Percentiles rank a stretch among this genome's conserved stretches.
Conservation (phyloP, 2,797 vertebrate species). For the Limosa lapponica region DNA sequence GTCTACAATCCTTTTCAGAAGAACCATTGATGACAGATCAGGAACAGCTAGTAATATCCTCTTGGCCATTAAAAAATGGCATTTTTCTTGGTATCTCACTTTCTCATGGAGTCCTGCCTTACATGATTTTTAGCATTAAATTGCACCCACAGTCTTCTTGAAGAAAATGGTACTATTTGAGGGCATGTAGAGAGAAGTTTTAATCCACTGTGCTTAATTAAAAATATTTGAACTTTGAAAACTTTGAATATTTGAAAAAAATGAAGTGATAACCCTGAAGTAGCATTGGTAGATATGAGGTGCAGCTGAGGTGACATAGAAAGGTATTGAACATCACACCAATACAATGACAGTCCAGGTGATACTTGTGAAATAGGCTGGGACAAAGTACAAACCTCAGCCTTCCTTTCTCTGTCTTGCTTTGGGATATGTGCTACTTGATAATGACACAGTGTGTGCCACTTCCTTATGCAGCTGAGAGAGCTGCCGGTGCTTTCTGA, state of each 20-base stretch:
- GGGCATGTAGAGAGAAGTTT: neutral
- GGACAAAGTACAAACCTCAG: too few relatives aligned
- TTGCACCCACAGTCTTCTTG: neutral
- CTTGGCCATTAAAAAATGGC: neutral
- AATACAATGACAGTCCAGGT: neutral
- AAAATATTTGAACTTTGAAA: neutral
- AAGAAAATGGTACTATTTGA: neutral
- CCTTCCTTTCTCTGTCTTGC: neutral
- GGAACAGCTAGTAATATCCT: neutral
- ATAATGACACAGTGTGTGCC: neutral
- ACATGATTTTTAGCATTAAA: neutral
- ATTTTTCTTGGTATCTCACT: neutral
- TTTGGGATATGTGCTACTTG: neutral
- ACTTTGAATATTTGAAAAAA: neutral
- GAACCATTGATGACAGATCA: neutral
- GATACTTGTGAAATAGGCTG: neutral
- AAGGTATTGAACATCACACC: neutral
- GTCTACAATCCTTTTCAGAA: neutral
- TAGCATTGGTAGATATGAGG: neutral
- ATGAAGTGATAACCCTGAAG: neutral
- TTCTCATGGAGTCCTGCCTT: neutral
- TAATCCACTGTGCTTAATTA: neutral
- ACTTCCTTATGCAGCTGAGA: neutral
- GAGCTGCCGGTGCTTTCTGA: neutral
- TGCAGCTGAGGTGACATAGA: neutral